Base-by-base conservation (phyloP, 2,797 vertebrate species). In the Ptychobarbus kaznakovi region DNA sequence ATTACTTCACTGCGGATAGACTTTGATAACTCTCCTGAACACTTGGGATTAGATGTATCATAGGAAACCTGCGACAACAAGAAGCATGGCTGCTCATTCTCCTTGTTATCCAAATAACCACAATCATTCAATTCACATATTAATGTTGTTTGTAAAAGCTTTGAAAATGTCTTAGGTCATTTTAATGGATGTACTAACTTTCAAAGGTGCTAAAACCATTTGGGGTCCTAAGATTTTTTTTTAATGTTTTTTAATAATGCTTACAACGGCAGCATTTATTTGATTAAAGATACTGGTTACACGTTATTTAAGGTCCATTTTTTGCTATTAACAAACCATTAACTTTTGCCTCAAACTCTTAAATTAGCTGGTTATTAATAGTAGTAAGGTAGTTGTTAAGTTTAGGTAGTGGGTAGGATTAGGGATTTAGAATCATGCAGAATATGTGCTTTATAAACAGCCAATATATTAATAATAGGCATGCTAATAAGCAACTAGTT, bases 1-100 rank as follows among this genome's bases (percentile, higher is more conserved):
- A 86, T 86, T 68, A 85, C 66, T 51, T 81, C 5, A 72, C 16
- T 22, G 38, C 46, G 72, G n/a, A 35, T 25, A 20, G 77, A 44
- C 25, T 20, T 82, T 18, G 16, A 65, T 49, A 25, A 35, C 35
- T 25, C 10, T 13, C 12, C 15, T 82, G 18, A 81, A 79, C 68
- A 82, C 73, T 61, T 84, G 65, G 22, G 61, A 46, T 28, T 68
- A 69, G 18, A 44, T 28, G 46, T 28, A 51, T 83, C 58, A n/a
- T 61, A 38, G 51, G 46, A 84, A 61, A 84, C 65, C 20, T 25
- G 38, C n/a, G 49, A 84, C 44, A 76, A 76, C 82, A 83, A 68
- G 25, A 12, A 83, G 4, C 11, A 61, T 20, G 15, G 80, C 58
- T 25, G 61, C 42, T 63, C 28, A 49, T 53, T 53, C 42, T 74